Evolutionary conservation across 2,797 vertebrate genomes (phyloP).

Genomic region (Accipiter badius): DNA sequence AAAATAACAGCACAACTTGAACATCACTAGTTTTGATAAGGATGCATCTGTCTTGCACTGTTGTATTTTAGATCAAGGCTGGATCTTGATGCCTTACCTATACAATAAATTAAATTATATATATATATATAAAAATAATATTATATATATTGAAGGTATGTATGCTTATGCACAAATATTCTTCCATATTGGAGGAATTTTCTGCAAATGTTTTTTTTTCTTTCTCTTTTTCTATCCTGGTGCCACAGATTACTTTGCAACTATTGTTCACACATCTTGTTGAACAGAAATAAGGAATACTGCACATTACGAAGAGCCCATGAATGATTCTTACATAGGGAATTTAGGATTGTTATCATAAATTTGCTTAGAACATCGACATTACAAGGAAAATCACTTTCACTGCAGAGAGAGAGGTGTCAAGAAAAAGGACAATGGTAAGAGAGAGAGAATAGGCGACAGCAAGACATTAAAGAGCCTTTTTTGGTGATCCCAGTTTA

Average conservation of each 20-base stretch:
- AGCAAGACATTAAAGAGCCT: neutral
- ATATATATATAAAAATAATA: neutral
- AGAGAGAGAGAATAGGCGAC: neutral
- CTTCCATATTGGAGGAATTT: neutral
- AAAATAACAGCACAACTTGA: neutral
- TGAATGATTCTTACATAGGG: neutral
- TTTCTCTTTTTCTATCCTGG: neutral
- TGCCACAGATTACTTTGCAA: neutral
- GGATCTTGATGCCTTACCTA: neutral
- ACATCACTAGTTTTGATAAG: neutral
- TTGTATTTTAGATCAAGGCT: neutral
- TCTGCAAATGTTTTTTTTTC: neutral
- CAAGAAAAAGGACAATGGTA: neutral
- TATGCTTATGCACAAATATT: neutral
- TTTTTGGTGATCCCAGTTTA: neutral
- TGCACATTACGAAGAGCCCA: neutral
- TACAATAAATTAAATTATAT: neutral
- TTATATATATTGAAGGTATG: neutral
- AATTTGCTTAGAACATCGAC: neutral
- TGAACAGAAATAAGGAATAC: neutral
- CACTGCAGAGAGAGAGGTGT: neutral
- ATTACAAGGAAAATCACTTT: neutral
- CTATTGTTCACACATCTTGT: neutral
- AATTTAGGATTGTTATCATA: neutral
- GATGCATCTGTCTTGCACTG: neutral